Conservation (phyloP, 2,888 invertebrate species). For the Sclerodermus sp. region DNA sequence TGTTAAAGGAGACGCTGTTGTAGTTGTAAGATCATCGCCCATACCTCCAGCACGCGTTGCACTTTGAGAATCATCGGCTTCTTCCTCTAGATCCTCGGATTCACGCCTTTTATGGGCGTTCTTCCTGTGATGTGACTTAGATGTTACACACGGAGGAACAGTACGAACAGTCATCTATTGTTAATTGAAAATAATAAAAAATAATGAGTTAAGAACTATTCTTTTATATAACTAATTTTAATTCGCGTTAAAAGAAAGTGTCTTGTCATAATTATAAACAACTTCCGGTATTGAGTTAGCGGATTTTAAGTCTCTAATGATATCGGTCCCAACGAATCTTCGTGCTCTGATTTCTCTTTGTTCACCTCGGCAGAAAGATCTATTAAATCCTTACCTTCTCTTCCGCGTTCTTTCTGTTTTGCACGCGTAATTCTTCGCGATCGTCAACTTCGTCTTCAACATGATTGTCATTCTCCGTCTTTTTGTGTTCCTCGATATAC, state of each 20-base stretch:
- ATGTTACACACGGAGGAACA: too few species aligned
- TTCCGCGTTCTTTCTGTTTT: conserved; percentile 18
- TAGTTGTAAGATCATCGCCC: too few species aligned
- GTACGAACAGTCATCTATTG: too few species aligned
- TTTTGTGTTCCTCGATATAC: conserved; percentile 16
- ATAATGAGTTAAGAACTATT: too few species aligned
- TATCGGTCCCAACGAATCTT: conserved; percentile 7
- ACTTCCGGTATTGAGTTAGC: too few species aligned
- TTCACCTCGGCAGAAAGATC: conserved; percentile 5
- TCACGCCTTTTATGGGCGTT: background rate
- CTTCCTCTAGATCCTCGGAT: background rate
- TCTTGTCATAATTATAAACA: too few species aligned
- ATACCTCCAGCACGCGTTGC: background rate
- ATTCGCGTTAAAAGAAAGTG: too few species aligned
- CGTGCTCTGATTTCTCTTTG: conserved; percentile 20
- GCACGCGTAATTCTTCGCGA: conserved; percentile 7
- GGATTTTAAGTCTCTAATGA: too few species aligned
- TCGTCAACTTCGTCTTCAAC: conserved; percentile 10
- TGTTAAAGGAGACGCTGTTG: background rate
- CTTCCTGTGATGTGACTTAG: too few species aligned
- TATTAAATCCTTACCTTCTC: conserved; percentile 29
- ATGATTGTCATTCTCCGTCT: conserved; percentile 9
- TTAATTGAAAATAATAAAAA: too few species aligned
- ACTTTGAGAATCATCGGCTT: background rate
- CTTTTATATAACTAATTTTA: too few species aligned